A percentile compares a stretch with the other conserved stretches of the same genome.
Evolutionary conservation across 2,113 vertebrate species (phyloP).

Genomic region (Synodontis membranacea): DNA sequence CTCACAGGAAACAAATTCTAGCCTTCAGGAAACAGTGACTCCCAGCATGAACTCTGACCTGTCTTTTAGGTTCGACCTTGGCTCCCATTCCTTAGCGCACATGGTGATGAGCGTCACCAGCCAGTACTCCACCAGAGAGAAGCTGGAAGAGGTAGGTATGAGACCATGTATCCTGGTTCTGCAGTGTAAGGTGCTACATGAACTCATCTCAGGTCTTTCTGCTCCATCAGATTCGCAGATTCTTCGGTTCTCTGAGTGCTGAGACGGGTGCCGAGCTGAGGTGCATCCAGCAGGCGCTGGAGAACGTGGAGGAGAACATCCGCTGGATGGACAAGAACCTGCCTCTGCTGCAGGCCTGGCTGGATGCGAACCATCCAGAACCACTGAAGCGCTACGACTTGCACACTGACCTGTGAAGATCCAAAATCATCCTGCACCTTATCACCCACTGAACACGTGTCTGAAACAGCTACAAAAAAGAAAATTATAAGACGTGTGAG

Average conservation of each 20-base stretch:
- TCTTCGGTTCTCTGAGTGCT: conserved; percentile 79
- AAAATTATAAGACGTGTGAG: background rate
- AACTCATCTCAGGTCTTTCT: background rate
- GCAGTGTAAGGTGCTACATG: too few relatives aligned
- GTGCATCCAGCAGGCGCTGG: conserved; percentile 81
- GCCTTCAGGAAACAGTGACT: background rate
- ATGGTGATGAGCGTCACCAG: conserved; percentile 79
- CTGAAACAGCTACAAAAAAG: background rate
- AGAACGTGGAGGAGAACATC: conserved; percentile 86
- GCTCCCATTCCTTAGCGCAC: conserved; percentile 70
- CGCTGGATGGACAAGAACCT: conserved; percentile 84
- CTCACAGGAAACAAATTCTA: background rate
- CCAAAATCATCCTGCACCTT: background rate
- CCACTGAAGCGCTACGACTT: background rate
- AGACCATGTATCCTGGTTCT: too few relatives aligned
- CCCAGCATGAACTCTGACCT: background rate
- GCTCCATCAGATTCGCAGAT: conserved; percentile 73
- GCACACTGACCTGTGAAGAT: conserved; percentile 27
- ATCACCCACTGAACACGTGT: background rate
- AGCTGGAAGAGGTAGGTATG: conserved; percentile 77
- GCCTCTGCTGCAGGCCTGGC: conserved; percentile 77
- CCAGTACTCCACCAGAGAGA: conserved; percentile 80
- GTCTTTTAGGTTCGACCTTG: conserved; percentile 82
- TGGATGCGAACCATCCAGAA: conserved; percentile 58
- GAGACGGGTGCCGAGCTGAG: conserved; percentile 78